Conservation (phyloP, 2,797 vertebrate genomes). For the Decapterus maruadsi region DNA sequence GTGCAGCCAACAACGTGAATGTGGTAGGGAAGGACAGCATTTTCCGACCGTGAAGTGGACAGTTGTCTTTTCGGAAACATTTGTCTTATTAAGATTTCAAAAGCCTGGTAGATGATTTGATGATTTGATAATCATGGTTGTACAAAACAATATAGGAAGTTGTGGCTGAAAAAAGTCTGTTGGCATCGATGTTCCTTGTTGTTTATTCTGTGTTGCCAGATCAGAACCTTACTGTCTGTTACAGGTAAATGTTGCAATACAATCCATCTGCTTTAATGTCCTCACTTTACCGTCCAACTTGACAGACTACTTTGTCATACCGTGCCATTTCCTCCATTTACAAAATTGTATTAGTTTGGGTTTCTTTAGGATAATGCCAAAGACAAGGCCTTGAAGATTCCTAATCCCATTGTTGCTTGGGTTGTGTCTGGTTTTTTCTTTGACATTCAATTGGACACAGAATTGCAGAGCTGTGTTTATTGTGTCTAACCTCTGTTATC, state of each 20-base stretch:
- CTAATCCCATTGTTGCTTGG: not conserved
- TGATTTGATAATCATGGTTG: not conserved
- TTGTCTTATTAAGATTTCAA: not conserved
- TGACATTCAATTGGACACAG: not conserved
- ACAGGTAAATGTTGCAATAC: not conserved
- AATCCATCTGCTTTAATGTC: not conserved
- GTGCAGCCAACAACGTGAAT: too few species aligned
- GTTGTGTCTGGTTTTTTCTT: not conserved
- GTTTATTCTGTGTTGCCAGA: not conserved
- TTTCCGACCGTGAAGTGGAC: too few species aligned
- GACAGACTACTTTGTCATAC: not conserved
- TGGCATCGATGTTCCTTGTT: not conserved
- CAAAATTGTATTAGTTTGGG: not conserved
- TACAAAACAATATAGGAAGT: not conserved
- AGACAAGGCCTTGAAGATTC: not conserved
- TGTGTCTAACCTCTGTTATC: constrained; percentile 31
- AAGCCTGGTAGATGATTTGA: too few species aligned
- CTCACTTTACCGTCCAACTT: not conserved
- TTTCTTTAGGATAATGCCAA: not conserved
- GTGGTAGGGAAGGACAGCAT: too few species aligned
- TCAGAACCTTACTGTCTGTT: not conserved
- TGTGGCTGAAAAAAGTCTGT: not conserved
- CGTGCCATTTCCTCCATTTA: not conserved
- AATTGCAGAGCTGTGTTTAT: not conserved
- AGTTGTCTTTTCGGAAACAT: not conserved